Base-by-base conservation (phyloP, 2,888 invertebrate species). In the Callyntrura sp. region DNA sequence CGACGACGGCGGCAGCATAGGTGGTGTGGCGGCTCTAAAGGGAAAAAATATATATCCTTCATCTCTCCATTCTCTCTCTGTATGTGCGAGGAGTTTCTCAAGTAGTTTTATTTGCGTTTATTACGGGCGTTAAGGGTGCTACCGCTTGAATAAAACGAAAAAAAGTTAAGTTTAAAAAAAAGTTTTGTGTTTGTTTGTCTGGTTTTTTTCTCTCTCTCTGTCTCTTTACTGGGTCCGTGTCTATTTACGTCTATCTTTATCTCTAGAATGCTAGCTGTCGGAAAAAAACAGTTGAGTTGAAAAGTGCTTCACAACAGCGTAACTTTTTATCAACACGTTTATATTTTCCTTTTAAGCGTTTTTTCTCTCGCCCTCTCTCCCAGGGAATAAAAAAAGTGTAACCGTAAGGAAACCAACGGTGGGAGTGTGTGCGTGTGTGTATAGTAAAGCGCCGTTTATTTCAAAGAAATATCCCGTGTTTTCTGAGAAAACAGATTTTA, bases 401-500 rank as follows among this genome's bases (percentile, higher is more conserved):
- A n/a, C n/a, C n/a, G n/a, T n/a, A n/a, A n/a, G n/a, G n/a, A n/a
- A n/a, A n/a, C n/a, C n/a, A n/a, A n/a, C n/a, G n/a, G n/a, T n/a
- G n/a, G n/a, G n/a, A n/a, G n/a, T n/a, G n/a, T n/a, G n/a, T n/a
- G n/a, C n/a, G n/a, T n/a, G n/a, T n/a, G 9, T 9, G 14, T 57
- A n/a, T 28, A 5, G 6, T 4, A 28, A 3, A 25, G 12, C 25
- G 5, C 25, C 28, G 12, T 65, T 28, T 65, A 20, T 73, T 73
- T 73, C 70, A 43, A 43, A 43, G 70, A 73, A 73, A 28, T n/a
- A 28, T 51, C 51, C 65, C 28, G 51, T 86, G 86, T 86, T 86
- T 86, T 86, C 25, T 65, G 9, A 86, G 86, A 86, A 86, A 86
- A 79, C 79, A 86, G 86, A 79, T 86, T 86, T 86, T 86, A 86